Percentiles rank a stretch among this genome's conserved stretches.
phyloP scores from a whole-genome alignment of 35 echinoderm and acorn worm genomes.

The Nesometra sesokonis region DNA sequence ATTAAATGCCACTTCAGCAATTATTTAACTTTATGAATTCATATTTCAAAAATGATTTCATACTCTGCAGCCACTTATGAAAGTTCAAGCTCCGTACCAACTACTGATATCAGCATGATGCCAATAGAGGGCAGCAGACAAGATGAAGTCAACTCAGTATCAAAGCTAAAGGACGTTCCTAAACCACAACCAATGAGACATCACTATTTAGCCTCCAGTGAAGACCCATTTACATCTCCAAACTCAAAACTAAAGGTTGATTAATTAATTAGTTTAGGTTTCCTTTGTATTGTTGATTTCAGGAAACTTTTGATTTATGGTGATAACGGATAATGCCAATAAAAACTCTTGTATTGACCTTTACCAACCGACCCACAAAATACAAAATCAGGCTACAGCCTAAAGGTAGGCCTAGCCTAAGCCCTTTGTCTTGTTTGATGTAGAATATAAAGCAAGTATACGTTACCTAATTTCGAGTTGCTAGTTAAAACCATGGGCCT shows the following conservation, averaged over 20 bases:
- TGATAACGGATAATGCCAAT: no score
- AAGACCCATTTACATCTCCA: slow-evolving; percentile 35
- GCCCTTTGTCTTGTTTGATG: no score
- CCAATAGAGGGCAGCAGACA: not conserved
- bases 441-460: no score
- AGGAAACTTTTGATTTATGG: no score
- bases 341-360: no score
- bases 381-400: no score
- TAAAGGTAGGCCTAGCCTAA: no score
- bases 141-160: not conserved
- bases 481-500: no score
- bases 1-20: not conserved
- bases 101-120: slow-evolving; percentile 64
- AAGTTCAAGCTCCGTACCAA: slow-evolving; percentile 90
- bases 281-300: no score
- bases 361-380: no score
- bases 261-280: not conserved
- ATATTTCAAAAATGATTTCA: not conserved
- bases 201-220: slow-evolving; percentile 9
- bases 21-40: not conserved
- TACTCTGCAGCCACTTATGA: slow-evolving; percentile 66
- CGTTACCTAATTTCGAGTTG: no score
- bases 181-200: slow-evolving; percentile 14
- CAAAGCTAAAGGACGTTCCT: not conserved
- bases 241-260: slow-evolving; percentile 16